These are phyloP conservation scores for Rousettus madagascariensis DNA, from an alignment of 2,797 vertebrate genomes.

Conservation along the genomic window DNA sequence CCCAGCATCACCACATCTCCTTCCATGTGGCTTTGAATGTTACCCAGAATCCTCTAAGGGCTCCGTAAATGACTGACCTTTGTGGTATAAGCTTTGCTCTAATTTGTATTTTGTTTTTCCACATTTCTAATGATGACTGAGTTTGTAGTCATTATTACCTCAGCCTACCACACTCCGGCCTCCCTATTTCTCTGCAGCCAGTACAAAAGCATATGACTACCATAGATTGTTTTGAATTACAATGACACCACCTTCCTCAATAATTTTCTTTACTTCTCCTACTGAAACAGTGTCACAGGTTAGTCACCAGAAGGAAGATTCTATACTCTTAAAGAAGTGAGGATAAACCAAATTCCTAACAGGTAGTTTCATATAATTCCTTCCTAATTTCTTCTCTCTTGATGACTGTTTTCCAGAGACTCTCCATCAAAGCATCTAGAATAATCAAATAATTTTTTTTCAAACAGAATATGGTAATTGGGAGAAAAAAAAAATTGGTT, in stretches of 20 bases:
- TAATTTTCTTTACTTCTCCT: neutral
- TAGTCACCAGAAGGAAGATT: neutral
- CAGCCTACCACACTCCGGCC: neutral
- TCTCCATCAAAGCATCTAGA: neutral
- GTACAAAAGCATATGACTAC: neutral
- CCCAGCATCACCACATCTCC: neutral
- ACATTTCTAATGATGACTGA: neutral
- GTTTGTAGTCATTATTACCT: neutral
- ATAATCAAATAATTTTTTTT: neutral
- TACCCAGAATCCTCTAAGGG: neutral
- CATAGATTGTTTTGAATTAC: neutral
- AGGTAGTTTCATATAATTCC: neutral
- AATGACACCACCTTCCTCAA: neutral
- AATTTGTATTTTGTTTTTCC: neutral
- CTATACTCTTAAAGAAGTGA: neutral
- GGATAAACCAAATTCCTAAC: neutral
- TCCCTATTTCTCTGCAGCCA: neutral
- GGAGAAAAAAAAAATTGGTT: neutral
- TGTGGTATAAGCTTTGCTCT: neutral
- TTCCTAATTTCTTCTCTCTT: neutral
- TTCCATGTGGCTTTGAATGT: neutral
- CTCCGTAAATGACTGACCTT: neutral
- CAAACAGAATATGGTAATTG: neutral
- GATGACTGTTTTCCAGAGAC: neutral
- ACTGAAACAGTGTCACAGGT: neutral